Base-by-base conservation (phyloP, 1,140 invertebrate genomes). In the Oreohelix idahoensis region DNA sequence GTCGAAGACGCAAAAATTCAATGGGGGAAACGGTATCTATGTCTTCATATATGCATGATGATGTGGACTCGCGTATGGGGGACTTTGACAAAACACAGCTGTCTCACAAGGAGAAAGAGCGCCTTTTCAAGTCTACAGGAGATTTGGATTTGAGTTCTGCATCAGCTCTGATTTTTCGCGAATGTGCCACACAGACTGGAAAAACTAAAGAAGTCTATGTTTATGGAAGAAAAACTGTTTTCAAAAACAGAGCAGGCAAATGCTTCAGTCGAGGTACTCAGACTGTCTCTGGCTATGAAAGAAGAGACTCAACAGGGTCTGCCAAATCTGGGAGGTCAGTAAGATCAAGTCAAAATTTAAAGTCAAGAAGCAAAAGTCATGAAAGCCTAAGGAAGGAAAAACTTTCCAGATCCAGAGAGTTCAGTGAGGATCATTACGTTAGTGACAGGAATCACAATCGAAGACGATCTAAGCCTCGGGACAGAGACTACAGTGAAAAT, bases 151-250 rank as follows among this genome's bases (percentile, higher is more conserved):
- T 71, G 39, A 83, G 85, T 74, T 84, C 78, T 71, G 38, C 63
- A 8, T 79, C 89, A n/a, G 89, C 89, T 39, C 87, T 89, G 45
- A 88, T 88, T 32, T 81, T 91, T 51, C 66, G 88, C 35, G 89
- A 91, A 45, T 89, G 87, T 76, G 88, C 87, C 1, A 90, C 89
- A 32, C 88, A 89, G 80, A 91, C 90, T 15, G 87, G 88, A 0
- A 70, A 42, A n/a, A 85, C 8, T 4, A 75, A 70, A 39, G 45
- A 32, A 45, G 80, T 75, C n/a, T 51, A 73, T 26, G 49, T 82
- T 17, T 82, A 70, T 75, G 80, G 71, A 2, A 73, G 36, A 58
- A 82, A 58, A 49, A 53, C 80, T 58, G 13, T 36, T 35, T 13
- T 49, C 71, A 82, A 58, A 58, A 29, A 8, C 0, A 17, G 49